phyloP scores from a whole-genome alignment of 2,888 invertebrate species.

The Spodoptera exigua region DNA sequence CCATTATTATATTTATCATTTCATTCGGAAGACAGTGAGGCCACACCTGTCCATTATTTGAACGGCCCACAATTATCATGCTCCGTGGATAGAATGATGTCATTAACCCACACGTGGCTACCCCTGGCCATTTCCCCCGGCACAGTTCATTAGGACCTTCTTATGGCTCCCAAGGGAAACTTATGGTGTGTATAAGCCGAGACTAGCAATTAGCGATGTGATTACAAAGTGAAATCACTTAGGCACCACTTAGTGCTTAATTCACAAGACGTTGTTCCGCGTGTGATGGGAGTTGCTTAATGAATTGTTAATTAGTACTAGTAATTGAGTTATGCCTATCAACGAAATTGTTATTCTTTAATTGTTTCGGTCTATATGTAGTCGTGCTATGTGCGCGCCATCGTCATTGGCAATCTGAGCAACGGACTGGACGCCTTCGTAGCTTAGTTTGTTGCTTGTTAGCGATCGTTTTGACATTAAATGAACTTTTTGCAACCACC shows the following conservation, averaged over 20 bases:
- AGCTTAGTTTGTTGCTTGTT: too few relatives aligned
- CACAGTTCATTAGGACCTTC: conserved; percentile 31
- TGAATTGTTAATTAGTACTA: too few relatives aligned
- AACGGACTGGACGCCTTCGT: too few relatives aligned
- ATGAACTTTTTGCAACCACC: too few relatives aligned
- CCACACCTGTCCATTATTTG: conserved; percentile 15
- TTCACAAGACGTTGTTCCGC: background rate
- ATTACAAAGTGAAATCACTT: conserved; percentile 8
- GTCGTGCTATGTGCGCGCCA: too few relatives aligned
- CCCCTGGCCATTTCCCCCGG: conserved; percentile 15
- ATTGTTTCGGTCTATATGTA: too few relatives aligned
- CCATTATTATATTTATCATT: conserved; percentile 28
- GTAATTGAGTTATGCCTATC: too few relatives aligned
- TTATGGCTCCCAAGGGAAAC: conserved; percentile 30
- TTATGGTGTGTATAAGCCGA: conserved; percentile 6
- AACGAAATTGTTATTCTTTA: too few relatives aligned
- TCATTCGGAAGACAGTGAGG: conserved; percentile 15
- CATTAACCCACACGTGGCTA: conserved; percentile 40
- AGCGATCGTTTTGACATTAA: too few relatives aligned
- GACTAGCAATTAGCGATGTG: conserved; percentile 22
- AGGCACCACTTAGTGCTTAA: background rate
- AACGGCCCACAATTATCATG: conserved; percentile 43
- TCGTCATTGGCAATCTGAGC: too few relatives aligned
- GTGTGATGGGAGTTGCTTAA: background rate
- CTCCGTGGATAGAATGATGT: conserved; percentile 36